Evolutionary conservation across 2,113 vertebrate genomes (phyloP).

Genomic region (Calonectris borealis): DNA sequence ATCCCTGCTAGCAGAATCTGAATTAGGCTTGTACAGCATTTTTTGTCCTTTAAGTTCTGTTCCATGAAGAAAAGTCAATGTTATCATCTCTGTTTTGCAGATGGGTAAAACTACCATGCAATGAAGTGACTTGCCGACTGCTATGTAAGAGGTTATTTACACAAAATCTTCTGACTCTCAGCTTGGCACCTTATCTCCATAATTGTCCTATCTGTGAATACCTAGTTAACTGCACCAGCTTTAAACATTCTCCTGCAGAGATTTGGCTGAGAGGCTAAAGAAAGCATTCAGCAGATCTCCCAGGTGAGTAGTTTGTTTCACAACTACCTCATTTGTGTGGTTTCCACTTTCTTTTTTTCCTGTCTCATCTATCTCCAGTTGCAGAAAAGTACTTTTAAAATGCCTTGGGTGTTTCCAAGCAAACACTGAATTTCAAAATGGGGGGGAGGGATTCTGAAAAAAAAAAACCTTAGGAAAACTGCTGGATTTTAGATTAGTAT

Average conservation of each 20-base stretch:
- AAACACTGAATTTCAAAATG: background rate
- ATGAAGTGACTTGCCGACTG: background rate
- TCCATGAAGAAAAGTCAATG: background rate
- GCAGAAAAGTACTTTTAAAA: background rate
- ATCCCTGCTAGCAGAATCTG: background rate
- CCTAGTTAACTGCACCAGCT: constrained; percentile 2
- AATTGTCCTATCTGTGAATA: background rate
- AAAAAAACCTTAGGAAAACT: background rate
- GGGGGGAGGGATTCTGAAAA: background rate
- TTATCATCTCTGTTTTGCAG: background rate
- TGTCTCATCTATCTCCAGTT: background rate
- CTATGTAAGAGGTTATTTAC: background rate
- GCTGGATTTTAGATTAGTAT: background rate
- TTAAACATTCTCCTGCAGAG: background rate
- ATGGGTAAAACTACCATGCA: background rate
- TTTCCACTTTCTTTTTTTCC: background rate
- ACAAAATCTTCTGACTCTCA: background rate
- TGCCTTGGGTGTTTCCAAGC: background rate
- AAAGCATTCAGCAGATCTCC: background rate
- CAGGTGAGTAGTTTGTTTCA: background rate
- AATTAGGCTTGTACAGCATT: background rate
- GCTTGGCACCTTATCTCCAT: background rate
- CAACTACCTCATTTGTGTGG: background rate
- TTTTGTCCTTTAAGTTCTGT: background rate
- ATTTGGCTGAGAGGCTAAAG: background rate